Evolutionary conservation across 1,140 invertebrate genomes (phyloP), one percentile per base, ranked within the genome.

Genomic region (Episyrphus balteatus): DNA sequence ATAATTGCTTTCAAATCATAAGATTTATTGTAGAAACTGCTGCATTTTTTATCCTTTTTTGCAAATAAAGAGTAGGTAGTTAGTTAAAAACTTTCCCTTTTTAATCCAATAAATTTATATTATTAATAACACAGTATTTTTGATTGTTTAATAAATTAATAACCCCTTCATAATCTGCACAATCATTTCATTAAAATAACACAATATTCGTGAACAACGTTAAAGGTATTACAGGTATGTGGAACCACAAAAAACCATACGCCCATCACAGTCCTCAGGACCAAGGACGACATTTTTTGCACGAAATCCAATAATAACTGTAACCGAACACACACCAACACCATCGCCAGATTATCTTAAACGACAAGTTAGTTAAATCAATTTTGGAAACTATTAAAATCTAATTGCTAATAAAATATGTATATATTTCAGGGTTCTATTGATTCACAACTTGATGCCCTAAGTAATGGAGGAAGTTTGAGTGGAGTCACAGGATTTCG

Each of bases 291-390:
- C 70, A 9, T 74, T 70, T 42, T 70, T 71, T 47, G 70, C 75
- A 1, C 74, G 82, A 36, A 93, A 93, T 72, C 93, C 92, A 1
- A 94, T 96, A 44, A 97, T 96, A 39, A 96, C 92, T 2, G 90
- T 97, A 1, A 96, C 93, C 1, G 90, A 94, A 64, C 90, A 96
- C 61, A 93, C 89, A 1, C 90, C 90, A 1, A 83, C 84, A 9
- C 87, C 88, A 10, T 90, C 86, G 2, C 86, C 86, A 1, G 88
- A 90, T 58, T 88, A 82, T 56, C 75, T 87, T 54, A 78, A 76
- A 42, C 72, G 83, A 71, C 84, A 86, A 72, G 87, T 88, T 69
- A 62, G 44, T 42, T 31, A 13, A 43, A 37, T 30, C 21, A 47
- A 34, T 34, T 42, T 10, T 15, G 17, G 15, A 14, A 32, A 26